Evolutionary conservation across 2,797 vertebrate species (phyloP).

Genomic region (Leuciscus waleckii): DNA sequence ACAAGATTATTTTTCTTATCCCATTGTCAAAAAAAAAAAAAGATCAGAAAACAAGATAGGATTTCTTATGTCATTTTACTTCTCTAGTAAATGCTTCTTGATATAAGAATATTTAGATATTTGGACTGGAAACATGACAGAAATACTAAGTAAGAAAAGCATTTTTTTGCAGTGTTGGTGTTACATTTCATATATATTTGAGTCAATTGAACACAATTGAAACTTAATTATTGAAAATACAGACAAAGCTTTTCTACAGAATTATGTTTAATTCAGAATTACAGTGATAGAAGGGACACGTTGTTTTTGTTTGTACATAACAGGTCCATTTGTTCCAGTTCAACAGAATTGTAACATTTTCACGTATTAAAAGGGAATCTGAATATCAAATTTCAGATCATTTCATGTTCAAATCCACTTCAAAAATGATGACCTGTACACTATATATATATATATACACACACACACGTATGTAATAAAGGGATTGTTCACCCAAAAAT

Average conservation of each 20-base stretch:
- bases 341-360: neutral
- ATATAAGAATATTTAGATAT: too few species aligned
- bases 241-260: neutral
- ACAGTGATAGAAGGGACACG: neutral
- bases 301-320: neutral
- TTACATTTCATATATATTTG: neutral
- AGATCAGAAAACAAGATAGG: too few species aligned
- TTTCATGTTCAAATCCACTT: conserved; percentile 10
- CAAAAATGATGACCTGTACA: neutral
- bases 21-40: too few species aligned
- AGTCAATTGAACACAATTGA: neutral
- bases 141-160: too few species aligned
- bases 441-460: neutral
- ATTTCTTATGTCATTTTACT: too few species aligned
- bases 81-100: too few species aligned
- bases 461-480: neutral
- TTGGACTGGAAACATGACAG: too few species aligned
- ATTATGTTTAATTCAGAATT: conserved; percentile 9
- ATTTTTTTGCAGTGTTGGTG: too few species aligned
- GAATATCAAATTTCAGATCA: neutral
- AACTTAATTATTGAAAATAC: neutral
- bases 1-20: too few species aligned
- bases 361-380: neutral
- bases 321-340: neutral
- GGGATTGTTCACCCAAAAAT: neutral